Evolutionary conservation across 2,888 invertebrate species (phyloP).

Genomic region (Acanthoscelides obtectus): DNA sequence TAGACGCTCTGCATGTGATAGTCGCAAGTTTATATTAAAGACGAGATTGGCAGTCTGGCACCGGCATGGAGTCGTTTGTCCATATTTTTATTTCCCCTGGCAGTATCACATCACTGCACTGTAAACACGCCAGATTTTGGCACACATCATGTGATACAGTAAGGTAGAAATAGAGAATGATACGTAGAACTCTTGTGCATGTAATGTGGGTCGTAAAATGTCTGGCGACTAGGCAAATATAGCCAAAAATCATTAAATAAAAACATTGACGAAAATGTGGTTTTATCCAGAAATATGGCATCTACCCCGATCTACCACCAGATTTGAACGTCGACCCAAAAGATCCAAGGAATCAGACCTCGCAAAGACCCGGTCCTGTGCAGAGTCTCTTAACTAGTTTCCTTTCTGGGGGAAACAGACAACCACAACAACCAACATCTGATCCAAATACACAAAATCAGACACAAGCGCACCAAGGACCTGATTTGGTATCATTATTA

Average conservation of each 20-base stretch:
- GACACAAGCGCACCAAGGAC: constrained; percentile 13
- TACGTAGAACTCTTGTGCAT: not conserved
- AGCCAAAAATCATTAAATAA: not conserved
- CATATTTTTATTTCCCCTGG: not conserved
- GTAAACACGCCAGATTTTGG: not conserved
- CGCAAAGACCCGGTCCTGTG: constrained; percentile 15
- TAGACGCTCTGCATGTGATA: too few species aligned
- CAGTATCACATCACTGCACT: not conserved
- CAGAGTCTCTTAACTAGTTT: constrained; percentile 20
- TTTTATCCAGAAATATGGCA: constrained; percentile 26
- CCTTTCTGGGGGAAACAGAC: constrained; percentile 15
- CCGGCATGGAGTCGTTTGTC: not conserved
- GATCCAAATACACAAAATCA: constrained; percentile 8
- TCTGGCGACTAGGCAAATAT: not conserved
- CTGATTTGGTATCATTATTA: constrained; percentile 14
- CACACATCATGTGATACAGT: not conserved
- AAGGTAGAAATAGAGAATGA: not conserved
- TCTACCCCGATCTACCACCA: constrained; percentile 30
- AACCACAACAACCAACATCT: constrained; percentile 12
- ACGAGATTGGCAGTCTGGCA: not conserved
- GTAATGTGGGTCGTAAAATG: not conserved
- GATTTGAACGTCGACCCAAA: constrained; percentile 19
- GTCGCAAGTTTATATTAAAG: too few species aligned
- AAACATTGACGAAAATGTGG: not conserved
- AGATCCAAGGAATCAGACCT: constrained; percentile 11